Percentiles rank a stretch among this genome's conserved stretches.
Conservation (phyloP, 2,888 invertebrate species). For the Nymphalis polychloros region DNA sequence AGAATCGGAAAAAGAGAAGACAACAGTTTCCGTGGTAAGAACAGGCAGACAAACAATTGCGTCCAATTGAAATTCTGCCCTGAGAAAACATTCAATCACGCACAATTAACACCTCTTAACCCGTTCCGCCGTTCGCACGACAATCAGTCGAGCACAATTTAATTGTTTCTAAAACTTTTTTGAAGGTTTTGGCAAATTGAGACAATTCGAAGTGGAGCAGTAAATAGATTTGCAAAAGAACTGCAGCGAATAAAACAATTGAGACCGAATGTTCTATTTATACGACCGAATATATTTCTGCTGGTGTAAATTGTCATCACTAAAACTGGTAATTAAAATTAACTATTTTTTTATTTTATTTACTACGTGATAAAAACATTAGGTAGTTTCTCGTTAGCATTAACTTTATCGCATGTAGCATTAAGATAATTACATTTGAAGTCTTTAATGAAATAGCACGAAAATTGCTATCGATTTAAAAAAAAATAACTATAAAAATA, state of each 20-base stretch:
- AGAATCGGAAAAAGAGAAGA: conserved; percentile 14
- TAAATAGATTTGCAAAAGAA: conserved; percentile 2
- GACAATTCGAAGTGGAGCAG: neutral
- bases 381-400: too few species aligned
- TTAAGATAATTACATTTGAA: neutral
- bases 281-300: too few species aligned
- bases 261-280: too few species aligned
- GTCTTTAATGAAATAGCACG: neutral
- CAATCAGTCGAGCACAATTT: conserved; percentile 67
- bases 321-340: too few species aligned
- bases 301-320: too few species aligned
- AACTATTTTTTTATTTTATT: too few species aligned
- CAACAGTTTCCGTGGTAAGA: conserved; percentile 43
- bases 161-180: conserved; percentile 50
- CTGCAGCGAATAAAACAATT: neutral
- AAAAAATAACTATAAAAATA: conserved; percentile 13
- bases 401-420: too few species aligned
- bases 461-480: neutral
- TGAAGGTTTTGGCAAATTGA: conserved; percentile 25
- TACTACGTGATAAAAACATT: too few species aligned
- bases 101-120: conserved; percentile 83
- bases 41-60: conserved; percentile 68
- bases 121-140: conserved; percentile 79
- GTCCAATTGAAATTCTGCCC: conserved; percentile 79
- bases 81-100: conserved; percentile 82